Evolutionary conservation across 1,140 invertebrate species (phyloP).

Genomic region (Agraylea sexmaculata): DNA sequence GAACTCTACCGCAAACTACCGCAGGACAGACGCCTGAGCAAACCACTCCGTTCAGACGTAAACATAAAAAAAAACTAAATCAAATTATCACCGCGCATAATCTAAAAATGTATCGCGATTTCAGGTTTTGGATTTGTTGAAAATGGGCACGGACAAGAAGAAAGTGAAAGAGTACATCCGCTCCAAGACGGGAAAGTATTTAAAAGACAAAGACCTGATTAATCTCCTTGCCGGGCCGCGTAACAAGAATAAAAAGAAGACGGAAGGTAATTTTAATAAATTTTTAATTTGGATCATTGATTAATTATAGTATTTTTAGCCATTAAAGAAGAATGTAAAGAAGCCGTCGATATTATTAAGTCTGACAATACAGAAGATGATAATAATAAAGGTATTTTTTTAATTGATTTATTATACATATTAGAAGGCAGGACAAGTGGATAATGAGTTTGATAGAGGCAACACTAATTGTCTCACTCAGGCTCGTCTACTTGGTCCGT

Average conservation of each 20-base stretch:
- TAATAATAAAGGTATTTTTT: no score
- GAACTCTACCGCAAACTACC: constrained; percentile 34
- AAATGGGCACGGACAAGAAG: constrained; percentile 33
- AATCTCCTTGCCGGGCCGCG: constrained; percentile 33
- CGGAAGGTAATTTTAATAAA: constrained; percentile 1
- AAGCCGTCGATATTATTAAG: not conserved
- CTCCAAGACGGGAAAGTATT: constrained; percentile 29
- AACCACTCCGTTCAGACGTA: constrained; percentile 34
- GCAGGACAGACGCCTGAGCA: constrained; percentile 33
- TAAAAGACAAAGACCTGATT: constrained; percentile 37
- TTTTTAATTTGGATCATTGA: not conserved
- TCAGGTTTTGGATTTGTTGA: constrained; percentile 26
- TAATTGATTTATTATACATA: no score
- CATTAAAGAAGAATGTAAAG: not conserved
- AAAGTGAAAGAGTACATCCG: constrained; percentile 33
- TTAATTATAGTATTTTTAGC: not conserved
- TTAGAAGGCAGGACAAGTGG: no score
- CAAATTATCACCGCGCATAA: no score
- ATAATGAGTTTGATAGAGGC: no score
- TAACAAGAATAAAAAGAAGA: not conserved
- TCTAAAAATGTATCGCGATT: no score
- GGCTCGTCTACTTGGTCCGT: no score
- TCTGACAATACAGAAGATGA: no score
- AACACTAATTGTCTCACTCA: no score
- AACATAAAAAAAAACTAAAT: no score